Conservation (phyloP, 2,888 invertebrate species). For the Thecocarcelia acutangulata region DNA sequence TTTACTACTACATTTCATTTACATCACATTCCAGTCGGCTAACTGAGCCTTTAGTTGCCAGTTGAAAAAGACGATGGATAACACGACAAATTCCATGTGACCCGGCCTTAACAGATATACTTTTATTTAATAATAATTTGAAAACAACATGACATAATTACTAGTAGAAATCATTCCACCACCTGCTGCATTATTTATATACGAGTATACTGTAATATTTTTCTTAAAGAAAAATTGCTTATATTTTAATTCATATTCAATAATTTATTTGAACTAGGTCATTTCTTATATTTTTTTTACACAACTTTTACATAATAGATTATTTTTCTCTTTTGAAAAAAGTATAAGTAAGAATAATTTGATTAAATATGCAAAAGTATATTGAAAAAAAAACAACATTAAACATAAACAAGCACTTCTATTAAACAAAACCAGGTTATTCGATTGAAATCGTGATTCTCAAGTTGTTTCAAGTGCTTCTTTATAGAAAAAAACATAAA, state of each 20-base stretch:
- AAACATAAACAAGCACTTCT: background rate
- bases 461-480: constrained; percentile 34
- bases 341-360: constrained; percentile 18
- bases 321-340: background rate
- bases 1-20: too few species aligned
- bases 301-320: constrained; percentile 17
- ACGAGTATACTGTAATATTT: background rate
- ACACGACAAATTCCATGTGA: too few species aligned
- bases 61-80: too few species aligned
- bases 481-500: constrained; percentile 26
- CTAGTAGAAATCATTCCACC: too few species aligned
- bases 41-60: too few species aligned
- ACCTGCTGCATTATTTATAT: too few species aligned
- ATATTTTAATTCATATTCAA: constrained; percentile 9
- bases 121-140: too few species aligned
- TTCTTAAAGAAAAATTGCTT: background rate
- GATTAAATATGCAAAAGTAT: background rate
- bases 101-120: too few species aligned
- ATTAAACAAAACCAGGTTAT: constrained; percentile 49
- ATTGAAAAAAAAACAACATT: constrained; percentile 21
- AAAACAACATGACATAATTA: too few species aligned
- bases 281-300: too few species aligned
- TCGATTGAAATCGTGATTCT: constrained; percentile 19
- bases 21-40: too few species aligned
- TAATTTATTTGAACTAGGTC: constrained; percentile 51